Evolutionary conservation across 2,888 invertebrate genomes (phyloP), one percentile per base, ranked within the genome.

Genomic region (Temnothorax rugatulus): DNA sequence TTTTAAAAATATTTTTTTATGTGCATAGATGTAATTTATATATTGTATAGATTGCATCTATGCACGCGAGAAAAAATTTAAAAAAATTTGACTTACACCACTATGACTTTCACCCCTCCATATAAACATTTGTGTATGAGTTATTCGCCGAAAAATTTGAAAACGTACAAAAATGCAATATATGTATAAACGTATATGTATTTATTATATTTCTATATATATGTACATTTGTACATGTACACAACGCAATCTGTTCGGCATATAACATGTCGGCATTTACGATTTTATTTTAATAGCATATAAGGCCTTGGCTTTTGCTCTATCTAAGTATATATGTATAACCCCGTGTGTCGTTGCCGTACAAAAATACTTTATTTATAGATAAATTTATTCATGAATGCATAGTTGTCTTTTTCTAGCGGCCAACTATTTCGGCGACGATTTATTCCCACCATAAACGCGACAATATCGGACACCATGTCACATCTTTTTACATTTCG

Each of bases 351-450:
- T 25, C 15, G 11, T 73, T 5, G 15, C 7, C 25, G 11, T 38
- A 34, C 41, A 73, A 34, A 9, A 66, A 25, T 47, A 47, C 7
- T 41, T 38, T 57, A 57, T 9, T 15, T 8, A 41, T 57, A 11
- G 8, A 57, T 41, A 50, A 50, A 75, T 50, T 63, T 64, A 63
- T 64, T 63, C 21, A 41, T 52, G 25, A 59, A 59, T 76, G 13
- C 38, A 52, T 41, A 63, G 47, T 68, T 68, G 29, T 29, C 25
- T 50, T 75, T 21, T 29, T 50, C 2, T 64, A 38, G 4, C 50
- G 9, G 18, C 3, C 1, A 25, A 64, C 18, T 38, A 52, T 66
- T 76, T 64, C 4, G 25, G 4, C 38, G 18, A 7, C 50, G 2
- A 50, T 38, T 50, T 15, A 29, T 11, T 63, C 4, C 25, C 15